Evolutionary conservation across 1,140 invertebrate species (phyloP), one percentile per base, ranked within the genome.

Genomic region (Zophobas morio): DNA sequence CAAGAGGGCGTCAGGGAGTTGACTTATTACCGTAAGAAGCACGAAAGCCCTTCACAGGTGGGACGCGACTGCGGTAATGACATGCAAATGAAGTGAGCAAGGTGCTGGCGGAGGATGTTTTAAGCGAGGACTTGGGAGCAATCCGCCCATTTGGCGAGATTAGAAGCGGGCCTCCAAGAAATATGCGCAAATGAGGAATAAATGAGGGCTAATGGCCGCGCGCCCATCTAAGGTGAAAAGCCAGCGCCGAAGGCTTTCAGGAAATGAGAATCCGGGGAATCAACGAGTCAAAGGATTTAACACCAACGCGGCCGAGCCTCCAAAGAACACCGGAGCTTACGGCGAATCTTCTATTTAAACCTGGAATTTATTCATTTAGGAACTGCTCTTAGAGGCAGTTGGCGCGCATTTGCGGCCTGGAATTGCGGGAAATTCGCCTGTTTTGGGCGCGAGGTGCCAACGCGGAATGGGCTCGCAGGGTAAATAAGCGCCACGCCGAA

Each of bases 11-110:
- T 51, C 20, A 37, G 76, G 79, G 66, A 79, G 76, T 76, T 81
- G 79, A 82, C 81, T 82, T 82, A 82, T 81, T 81, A 60, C 72
- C 53, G 40, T 47, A 39, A 42, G 33, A 34, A 6, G n/a, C 20
- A 60, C 35, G 1, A 32, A 37, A 47, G 70, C 20, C 36, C 34
- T 54, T 54, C 70, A 72, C 70, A 72, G 70, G 70, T 72, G 70
- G 70, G 51, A 72, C 70, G 70, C 33, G 20, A 72, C 6, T 20
- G 51, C 70, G 42, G 46, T 54, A 72, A 72, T 72, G 36, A 72
- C 70, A 72, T 72, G 70, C 51, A 72, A 72, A 72, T 72, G 42
- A 72, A 72, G 70, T 42, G 47, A 32, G 49, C 4, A 6, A 51
- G 49, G 49, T 51, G 49, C 49, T 5, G 20, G 49, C 4, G 49